phyloP scores from a whole-genome alignment of 2,888 invertebrate species.

The Psylliodes chrysocephalus region DNA sequence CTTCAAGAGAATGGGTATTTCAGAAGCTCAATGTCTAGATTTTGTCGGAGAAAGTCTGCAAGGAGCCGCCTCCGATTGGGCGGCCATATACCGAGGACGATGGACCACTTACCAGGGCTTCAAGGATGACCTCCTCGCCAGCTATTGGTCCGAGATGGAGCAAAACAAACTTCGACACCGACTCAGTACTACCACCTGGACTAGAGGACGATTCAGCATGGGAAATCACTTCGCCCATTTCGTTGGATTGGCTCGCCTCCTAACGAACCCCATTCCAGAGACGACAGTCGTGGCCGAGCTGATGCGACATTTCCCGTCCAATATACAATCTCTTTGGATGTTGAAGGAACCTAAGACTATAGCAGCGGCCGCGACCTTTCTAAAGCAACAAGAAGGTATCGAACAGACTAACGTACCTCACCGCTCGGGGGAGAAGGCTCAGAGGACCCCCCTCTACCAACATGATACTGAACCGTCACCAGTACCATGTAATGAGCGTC shows the following conservation, averaged over 20 bases:
- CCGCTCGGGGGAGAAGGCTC: too few relatives aligned
- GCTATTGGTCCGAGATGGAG: neutral
- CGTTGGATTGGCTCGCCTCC: slow-evolving; percentile 12
- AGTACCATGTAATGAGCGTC: too few relatives aligned
- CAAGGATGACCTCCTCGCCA: neutral
- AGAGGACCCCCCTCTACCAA: too few relatives aligned
- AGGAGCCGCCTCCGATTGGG: neutral
- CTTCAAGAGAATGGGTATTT: neutral
- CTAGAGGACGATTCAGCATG: slow-evolving; percentile 2
- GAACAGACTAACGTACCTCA: neutral
- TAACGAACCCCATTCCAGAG: slow-evolving; percentile 17
- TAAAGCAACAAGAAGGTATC: slow-evolving; percentile 22
- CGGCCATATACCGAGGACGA: neutral
- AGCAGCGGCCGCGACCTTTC: slow-evolving; percentile 17
- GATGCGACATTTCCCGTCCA: slow-evolving; percentile 28
- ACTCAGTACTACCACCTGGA: neutral
- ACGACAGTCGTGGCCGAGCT: slow-evolving; percentile 3
- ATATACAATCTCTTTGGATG: slow-evolving; percentile 29
- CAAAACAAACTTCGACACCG: neutral
- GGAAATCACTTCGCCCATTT: slow-evolving; percentile 22
- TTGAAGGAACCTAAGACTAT: slow-evolving; percentile 14
- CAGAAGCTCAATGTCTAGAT: neutral
- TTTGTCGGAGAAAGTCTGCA: neutral
- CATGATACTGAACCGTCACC: too few relatives aligned
- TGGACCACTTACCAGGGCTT: neutral